phyloP scores from a whole-genome alignment of 2,113 vertebrate genomes.

The Phylloscopus whistleri region DNA sequence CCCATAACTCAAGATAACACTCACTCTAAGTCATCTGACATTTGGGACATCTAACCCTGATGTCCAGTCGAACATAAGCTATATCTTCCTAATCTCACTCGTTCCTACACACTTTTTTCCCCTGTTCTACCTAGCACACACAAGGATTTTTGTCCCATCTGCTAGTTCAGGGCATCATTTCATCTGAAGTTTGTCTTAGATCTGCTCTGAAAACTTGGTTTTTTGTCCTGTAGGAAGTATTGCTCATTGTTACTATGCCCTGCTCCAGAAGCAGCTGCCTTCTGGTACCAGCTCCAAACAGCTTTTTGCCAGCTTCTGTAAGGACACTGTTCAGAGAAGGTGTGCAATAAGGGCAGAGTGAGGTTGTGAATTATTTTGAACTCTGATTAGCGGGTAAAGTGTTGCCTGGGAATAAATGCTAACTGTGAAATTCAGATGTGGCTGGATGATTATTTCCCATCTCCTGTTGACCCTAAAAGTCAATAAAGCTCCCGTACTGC shows the following conservation, averaged over 20 bases:
- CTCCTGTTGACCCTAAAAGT: not conserved
- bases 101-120: not conserved
- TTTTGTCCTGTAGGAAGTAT: not conserved
- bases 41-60: not conserved
- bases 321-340: not conserved
- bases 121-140: not conserved
- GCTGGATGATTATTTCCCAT: not conserved
- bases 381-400: not conserved
- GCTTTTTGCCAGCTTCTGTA: not conserved
- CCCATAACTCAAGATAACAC: not conserved
- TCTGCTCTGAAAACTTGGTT: not conserved
- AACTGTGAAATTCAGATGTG: not conserved
- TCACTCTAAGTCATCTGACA: not conserved
- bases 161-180: not conserved
- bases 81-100: not conserved
- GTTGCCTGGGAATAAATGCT: not conserved
- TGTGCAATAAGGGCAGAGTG: not conserved
- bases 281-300: not conserved
- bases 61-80: not conserved
- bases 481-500: not conserved
- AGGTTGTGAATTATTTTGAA: not conserved
- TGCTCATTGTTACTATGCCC: fast-evolving
- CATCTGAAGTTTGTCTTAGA: not conserved
- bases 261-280: not conserved
- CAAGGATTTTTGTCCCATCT: not conserved